phyloP scores from a whole-genome alignment of 1,140 invertebrate species.

The Drosophila melanica region DNA sequence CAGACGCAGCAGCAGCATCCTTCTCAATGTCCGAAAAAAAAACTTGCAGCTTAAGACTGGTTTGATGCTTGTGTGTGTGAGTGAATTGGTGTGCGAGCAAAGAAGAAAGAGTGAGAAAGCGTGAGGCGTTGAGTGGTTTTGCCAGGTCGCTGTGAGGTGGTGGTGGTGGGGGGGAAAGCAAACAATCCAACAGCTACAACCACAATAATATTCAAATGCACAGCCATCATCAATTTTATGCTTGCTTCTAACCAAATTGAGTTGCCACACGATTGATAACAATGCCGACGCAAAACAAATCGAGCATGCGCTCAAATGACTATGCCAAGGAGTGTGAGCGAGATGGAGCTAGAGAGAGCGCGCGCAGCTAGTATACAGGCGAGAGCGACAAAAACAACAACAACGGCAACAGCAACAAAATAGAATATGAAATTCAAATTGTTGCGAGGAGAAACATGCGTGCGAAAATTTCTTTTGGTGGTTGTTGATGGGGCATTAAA shows the following conservation, averaged over 20 bases:
- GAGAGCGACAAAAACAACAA: conserved; percentile 9
- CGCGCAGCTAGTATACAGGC: conserved; percentile 23
- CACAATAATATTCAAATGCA: conserved; percentile 23
- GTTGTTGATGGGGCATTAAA: conserved; percentile 47
- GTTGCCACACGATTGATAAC: conserved; percentile 50
- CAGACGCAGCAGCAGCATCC: conserved; percentile 47
- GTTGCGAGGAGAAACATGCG: conserved; percentile 57
- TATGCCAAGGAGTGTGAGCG: conserved; percentile 15
- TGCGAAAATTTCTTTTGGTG: conserved; percentile 51
- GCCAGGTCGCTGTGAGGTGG: neutral
- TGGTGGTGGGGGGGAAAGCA: conserved; percentile 3
- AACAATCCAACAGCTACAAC: conserved; percentile 13
- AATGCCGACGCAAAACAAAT: conserved; percentile 54
- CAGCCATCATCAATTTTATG: conserved; percentile 46
- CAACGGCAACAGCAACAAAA: conserved; percentile 31
- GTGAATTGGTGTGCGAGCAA: conserved; percentile 4
- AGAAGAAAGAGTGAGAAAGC: conserved; percentile 7
- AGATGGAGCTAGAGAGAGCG: conserved; percentile 21
- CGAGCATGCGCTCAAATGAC: conserved; percentile 35
- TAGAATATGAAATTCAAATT: conserved; percentile 43
- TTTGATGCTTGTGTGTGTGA: conserved; percentile 23
- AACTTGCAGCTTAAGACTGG: conserved; percentile 54
- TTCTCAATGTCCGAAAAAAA: conserved; percentile 25
- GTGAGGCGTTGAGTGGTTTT: conserved; percentile 12
- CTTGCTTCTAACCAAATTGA: conserved; percentile 22